Conservation (phyloP, 2,797 vertebrate genomes). For the Falco novaeseelandiae region DNA sequence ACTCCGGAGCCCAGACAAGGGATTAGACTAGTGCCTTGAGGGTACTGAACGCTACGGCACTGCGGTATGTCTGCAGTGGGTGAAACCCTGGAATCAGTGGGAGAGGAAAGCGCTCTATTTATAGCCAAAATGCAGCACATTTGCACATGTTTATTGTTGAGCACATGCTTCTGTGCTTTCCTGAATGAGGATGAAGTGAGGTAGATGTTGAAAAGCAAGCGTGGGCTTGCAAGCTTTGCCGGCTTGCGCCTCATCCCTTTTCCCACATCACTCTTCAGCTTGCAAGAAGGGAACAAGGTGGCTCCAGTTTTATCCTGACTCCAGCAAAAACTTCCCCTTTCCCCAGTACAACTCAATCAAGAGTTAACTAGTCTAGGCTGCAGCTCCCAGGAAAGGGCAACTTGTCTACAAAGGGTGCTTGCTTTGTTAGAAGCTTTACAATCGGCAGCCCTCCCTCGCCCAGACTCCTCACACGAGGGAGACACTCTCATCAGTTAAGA, state of each 20-base stretch:
- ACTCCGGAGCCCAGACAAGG: background rate
- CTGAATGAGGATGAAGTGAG: conserved; percentile 27
- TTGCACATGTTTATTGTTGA: conserved; percentile 34
- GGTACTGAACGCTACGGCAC: background rate
- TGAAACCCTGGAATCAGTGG: conserved; percentile 12
- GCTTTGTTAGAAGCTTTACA: conserved; percentile 13
- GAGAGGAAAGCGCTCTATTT: conserved; percentile 43
- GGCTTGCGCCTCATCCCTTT: conserved; percentile 20
- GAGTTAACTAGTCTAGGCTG: background rate
- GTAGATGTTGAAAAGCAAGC: conserved; percentile 25
- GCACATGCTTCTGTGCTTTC: conserved; percentile 22
- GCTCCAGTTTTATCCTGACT: background rate
- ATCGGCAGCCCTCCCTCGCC: background rate
- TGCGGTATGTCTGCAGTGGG: background rate
- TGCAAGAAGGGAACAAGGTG: background rate
- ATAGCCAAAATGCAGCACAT: conserved; percentile 41
- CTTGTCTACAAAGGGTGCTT: background rate
- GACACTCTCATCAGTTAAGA: conserved; percentile 26
- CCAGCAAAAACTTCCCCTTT: background rate
- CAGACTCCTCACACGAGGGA: background rate
- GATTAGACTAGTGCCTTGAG: conserved; percentile 15
- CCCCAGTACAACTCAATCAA: background rate
- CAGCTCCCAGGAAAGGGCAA: background rate
- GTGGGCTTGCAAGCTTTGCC: conserved; percentile 12
- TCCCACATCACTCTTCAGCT: background rate